Conservation (phyloP, 1,140 invertebrate species). For the Drosophila mauritiana region DNA sequence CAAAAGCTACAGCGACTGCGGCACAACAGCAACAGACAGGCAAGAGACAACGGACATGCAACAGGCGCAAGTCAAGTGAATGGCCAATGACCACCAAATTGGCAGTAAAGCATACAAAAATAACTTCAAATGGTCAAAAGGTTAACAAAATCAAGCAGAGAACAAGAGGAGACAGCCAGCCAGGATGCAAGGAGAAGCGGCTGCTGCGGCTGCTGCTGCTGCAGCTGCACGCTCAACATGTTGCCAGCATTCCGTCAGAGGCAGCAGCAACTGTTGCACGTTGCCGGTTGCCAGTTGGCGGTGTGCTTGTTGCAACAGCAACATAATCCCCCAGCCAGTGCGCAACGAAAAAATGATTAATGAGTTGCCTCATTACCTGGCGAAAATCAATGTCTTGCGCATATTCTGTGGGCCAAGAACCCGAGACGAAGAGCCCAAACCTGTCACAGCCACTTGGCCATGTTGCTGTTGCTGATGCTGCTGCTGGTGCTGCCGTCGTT, state of each 20-base stretch:
- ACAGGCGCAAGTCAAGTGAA: constrained; percentile 79
- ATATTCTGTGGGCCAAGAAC: constrained; percentile 68
- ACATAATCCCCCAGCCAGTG: constrained; percentile 62
- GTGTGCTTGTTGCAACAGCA: constrained; percentile 29
- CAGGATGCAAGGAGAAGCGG: constrained; percentile 3
- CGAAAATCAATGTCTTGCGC: constrained; percentile 80
- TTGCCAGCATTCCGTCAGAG: constrained; percentile 77
- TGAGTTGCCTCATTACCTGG: constrained; percentile 81
- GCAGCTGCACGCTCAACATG: constrained; percentile 72
- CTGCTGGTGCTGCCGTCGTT: constrained; percentile 26
- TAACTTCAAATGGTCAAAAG: constrained; percentile 83
- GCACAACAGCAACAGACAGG: constrained; percentile 37
- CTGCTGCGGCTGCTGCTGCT: not conserved
- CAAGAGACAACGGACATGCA: constrained; percentile 59
- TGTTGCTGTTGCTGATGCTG: constrained; percentile 16
- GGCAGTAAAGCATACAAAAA: constrained; percentile 83
- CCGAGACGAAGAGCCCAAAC: constrained; percentile 43
- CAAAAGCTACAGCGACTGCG: constrained; percentile 19
- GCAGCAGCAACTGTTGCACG: constrained; percentile 34
- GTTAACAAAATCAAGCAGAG: constrained; percentile 80
- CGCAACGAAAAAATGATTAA: constrained; percentile 78
- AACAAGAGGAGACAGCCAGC: constrained; percentile 43
- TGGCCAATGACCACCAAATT: constrained; percentile 83
- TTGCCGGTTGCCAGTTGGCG: not conserved
- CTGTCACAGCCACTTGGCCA: constrained; percentile 57